Conservation (phyloP, 2,113 vertebrate species). For the Atlantisia rogersi region DNA sequence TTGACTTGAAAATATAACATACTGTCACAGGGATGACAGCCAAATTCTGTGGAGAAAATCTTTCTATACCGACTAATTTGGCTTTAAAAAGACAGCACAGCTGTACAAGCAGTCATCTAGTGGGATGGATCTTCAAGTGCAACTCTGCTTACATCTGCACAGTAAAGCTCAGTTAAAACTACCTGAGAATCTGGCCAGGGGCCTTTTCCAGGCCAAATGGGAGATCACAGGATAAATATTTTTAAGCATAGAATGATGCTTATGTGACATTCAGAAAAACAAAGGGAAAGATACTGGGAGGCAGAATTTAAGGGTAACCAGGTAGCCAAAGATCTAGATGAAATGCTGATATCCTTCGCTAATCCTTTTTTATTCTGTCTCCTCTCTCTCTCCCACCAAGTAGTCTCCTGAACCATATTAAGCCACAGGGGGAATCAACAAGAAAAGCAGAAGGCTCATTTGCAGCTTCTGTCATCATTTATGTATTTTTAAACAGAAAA, state of each 20-base stretch:
- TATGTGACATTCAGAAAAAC: neutral
- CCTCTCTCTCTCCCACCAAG: neutral
- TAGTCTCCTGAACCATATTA: neutral
- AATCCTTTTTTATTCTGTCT: slow-evolving; percentile 36
- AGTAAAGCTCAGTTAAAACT: neutral
- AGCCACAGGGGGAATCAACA: neutral
- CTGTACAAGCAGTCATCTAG: slow-evolving; percentile 3
- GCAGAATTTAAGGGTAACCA: neutral
- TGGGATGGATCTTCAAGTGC: neutral
- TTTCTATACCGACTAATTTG: neutral
- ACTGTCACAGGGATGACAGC: slow-evolving; percentile 19
- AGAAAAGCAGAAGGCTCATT: slow-evolving; percentile 11
- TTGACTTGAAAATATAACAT: slow-evolving; percentile 56
- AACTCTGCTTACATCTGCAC: neutral
- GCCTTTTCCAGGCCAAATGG: neutral
- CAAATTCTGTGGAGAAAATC: slow-evolving; percentile 44
- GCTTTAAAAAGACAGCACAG: slow-evolving; percentile 28
- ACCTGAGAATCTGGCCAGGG: neutral
- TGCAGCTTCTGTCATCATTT: slow-evolving; percentile 52
- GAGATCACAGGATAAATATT: neutral
- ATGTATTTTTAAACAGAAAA: slow-evolving; percentile 57
- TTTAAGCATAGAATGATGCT: neutral
- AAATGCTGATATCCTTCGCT: slow-evolving; percentile 26
- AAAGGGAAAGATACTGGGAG: neutral
- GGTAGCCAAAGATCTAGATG: slow-evolving; percentile 14